Evolutionary conservation across 2,888 invertebrate genomes (phyloP), one percentile per base, ranked within the genome.

Genomic region (Phyllotreta cruciferae): DNA sequence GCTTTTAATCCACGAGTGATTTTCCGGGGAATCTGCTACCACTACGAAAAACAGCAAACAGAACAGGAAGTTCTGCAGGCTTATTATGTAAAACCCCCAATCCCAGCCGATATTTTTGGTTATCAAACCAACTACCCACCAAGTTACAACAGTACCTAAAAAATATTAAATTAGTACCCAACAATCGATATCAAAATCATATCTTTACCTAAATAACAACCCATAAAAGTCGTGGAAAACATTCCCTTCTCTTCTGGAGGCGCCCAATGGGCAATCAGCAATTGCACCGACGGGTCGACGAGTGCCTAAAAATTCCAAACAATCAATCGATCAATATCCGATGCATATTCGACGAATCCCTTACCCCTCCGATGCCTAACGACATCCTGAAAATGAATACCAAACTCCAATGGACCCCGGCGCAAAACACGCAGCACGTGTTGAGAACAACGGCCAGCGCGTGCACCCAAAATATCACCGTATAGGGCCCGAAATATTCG

Each of bases 201-300:
- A 39, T 3, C 1, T 24, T 24, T 50, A 58, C 58, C 58, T 55
- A 90, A 83, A 0, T 89, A 89, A 3, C 90, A 90, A 7, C 90
- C 90, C 84, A 90, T 86, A 71, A 90, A 81, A 0, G 89, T 86
- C 71, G 88, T 87, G 1, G 90, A 82, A 74, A 91, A 90, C 74
- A 89, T 88, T 8, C 89, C 87, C 75, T 88, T 89, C 75, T 90
- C 90, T 24, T 85, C 83, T 0, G 90, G 90, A 0, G 90, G 90
- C 0, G 89, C 84, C 90, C 90, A 91, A 72, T 86, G 84, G 35
- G 62, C 56, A 1, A 90, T 86, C 62, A 90, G 74, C 1, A 83
- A 84, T 67, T 89, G 88, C 9, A 87, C 81, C 2, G 87, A 82
- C 1, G 88, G 88, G 76, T 88, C 89, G 14, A 85, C 78, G 5